Conservation (phyloP, 2,888 invertebrate species). For the Tethea ocularis region DNA sequence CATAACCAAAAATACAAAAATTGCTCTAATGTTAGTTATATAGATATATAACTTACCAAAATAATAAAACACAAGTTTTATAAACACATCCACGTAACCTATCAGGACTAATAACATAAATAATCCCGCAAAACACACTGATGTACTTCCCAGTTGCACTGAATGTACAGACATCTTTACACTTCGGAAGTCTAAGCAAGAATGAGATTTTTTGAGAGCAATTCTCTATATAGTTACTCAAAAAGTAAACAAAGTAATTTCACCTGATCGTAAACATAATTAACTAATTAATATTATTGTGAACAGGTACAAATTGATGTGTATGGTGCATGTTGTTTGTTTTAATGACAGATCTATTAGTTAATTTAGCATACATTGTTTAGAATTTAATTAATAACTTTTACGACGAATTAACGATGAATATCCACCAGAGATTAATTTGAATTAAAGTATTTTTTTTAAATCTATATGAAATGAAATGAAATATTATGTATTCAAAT, state of each 20-base stretch:
- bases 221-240: background rate
- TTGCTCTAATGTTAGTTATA: background rate
- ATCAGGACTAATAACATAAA: conserved; percentile 43
- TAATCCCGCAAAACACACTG: conserved; percentile 33
- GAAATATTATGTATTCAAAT: too few species aligned
- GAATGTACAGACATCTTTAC: conserved; percentile 11
- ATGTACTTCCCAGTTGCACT: conserved; percentile 23
- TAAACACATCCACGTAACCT: conserved; percentile 50
- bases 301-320: background rate
- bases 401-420: too few species aligned
- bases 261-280: conserved; percentile 1
- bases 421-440: too few species aligned
- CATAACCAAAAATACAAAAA: too few species aligned
- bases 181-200: background rate
- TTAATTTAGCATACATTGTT: background rate
- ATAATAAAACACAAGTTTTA: conserved; percentile 57
- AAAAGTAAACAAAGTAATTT: conserved; percentile 3
- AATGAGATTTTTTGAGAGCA: background rate
- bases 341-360: conserved; percentile 1
- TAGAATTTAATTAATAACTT: too few species aligned
- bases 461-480: too few species aligned
- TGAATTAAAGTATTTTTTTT: too few species aligned
- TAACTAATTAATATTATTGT: background rate
- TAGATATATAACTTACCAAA: conserved; percentile 50
- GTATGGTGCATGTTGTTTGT: background rate